Conservation (phyloP, 35 echinoderm and acorn worm genomes). For the Amphiura filiformis region DNA sequence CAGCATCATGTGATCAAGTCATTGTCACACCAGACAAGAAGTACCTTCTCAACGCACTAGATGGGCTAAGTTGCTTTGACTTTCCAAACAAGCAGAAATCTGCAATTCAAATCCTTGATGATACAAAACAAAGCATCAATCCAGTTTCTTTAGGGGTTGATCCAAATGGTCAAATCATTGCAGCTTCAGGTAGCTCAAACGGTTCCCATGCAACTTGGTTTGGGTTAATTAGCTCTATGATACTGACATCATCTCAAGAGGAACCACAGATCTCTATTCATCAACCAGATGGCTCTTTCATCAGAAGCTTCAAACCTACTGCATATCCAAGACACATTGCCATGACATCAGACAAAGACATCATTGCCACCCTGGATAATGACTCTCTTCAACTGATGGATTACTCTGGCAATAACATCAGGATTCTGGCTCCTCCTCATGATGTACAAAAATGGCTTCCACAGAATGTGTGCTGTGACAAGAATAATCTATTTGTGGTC, state of each 20-base stretch:
- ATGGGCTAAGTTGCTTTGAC: background rate
- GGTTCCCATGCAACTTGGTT: background rate
- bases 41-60: background rate
- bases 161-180: background rate
- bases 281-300: background rate
- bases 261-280: background rate
- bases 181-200: background rate
- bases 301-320: background rate
- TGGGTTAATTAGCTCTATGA: background rate
- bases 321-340: background rate
- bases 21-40: background rate
- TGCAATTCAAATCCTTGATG: background rate
- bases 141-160: background rate
- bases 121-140: background rate
- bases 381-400: background rate
- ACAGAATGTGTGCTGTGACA: background rate
- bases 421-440: background rate
- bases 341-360: background rate
- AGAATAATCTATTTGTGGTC: background rate
- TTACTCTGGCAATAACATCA: background rate
- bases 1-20: background rate
- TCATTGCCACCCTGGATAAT: background rate
- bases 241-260: background rate
- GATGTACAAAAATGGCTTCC: background rate
- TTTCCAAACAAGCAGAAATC: background rate